Percentiles rank a stretch among this genome's conserved stretches.
These are phyloP conservation scores for Botrylloides violaceus DNA, from an alignment of 23 tunicate genomes.

Conservation along the genomic window DNA sequence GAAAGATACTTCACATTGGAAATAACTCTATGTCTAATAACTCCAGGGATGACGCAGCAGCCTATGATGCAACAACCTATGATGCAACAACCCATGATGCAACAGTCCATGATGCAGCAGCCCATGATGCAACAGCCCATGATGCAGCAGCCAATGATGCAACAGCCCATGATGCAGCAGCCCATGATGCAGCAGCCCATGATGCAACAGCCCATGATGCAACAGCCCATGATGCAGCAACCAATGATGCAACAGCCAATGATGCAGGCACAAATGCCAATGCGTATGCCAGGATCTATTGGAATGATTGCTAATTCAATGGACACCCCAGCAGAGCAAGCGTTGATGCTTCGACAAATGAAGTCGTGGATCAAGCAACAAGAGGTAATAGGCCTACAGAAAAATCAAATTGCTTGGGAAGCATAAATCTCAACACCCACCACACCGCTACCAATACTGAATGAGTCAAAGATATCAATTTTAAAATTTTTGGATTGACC, in stretches of 20 bases:
- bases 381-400: too few species aligned
- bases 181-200: slow-evolving; percentile 6
- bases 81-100: slow-evolving; percentile 26
- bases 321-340: slow-evolving; percentile 3
- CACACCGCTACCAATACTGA: too few species aligned
- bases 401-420: too few species aligned
- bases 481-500: too few species aligned
- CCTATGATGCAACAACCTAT: slow-evolving; percentile 5
- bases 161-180: slow-evolving; percentile 9
- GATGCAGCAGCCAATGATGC: not conserved
- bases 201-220: slow-evolving; percentile 22
- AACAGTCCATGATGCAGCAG: too few species aligned
- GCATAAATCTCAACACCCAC: too few species aligned
- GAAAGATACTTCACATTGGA: too few species aligned
- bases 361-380: slow-evolving; percentile 1
- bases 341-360: slow-evolving; percentile 9
- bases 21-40: too few species aligned
- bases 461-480: too few species aligned
- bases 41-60: too few species aligned
- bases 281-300: slow-evolving; percentile 1
- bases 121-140: slow-evolving; percentile 2
- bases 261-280: slow-evolving; percentile 6
- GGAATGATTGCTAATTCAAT: not conserved
- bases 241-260: slow-evolving; percentile 21
- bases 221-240: slow-evolving; percentile 17